phyloP scores from a whole-genome alignment of 2,113 vertebrate genomes.

The Gasterosteus nipponicus region DNA sequence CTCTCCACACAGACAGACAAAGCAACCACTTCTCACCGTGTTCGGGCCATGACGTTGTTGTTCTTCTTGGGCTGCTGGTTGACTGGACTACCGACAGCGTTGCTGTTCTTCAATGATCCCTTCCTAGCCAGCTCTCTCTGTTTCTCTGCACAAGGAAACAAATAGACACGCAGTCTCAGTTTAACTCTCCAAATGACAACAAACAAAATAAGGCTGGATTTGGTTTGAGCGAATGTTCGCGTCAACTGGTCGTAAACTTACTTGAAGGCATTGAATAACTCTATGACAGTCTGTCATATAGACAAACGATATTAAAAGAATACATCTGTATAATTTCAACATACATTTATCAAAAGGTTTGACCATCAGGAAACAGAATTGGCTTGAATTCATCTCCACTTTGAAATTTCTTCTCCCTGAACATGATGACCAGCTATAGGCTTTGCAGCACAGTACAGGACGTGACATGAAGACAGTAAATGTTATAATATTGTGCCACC shows the following conservation, averaged over 20 bases:
- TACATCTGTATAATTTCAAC: background rate
- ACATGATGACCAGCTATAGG: background rate
- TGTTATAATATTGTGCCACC: background rate
- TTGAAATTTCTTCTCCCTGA: background rate
- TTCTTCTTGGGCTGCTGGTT: constrained; percentile 99
- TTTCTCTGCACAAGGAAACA: constrained; percentile 87
- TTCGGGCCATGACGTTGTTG: constrained; percentile 97
- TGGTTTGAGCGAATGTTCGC: background rate
- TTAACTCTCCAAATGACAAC: constrained; percentile 4
- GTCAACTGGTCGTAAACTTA: background rate
- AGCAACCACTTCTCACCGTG: constrained; percentile 83
- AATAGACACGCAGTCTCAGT: background rate
- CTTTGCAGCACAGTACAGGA: background rate
- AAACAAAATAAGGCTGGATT: background rate
- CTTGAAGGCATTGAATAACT: background rate
- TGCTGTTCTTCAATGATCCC: constrained; percentile 94
- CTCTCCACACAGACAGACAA: background rate
- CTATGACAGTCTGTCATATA: background rate
- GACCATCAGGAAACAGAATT: background rate
- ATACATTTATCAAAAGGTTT: background rate
- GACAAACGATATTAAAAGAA: background rate
- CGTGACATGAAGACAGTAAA: background rate
- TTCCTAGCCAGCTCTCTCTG: constrained; percentile 96
- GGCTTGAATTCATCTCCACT: background rate
- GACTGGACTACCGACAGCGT: constrained; percentile 91